A percentile compares a stretch with the other conserved stretches of the same genome.
These are phyloP conservation scores for Sinelater perroti DNA, from an alignment of 2,888 invertebrate species.

Conservation along the genomic window DNA sequence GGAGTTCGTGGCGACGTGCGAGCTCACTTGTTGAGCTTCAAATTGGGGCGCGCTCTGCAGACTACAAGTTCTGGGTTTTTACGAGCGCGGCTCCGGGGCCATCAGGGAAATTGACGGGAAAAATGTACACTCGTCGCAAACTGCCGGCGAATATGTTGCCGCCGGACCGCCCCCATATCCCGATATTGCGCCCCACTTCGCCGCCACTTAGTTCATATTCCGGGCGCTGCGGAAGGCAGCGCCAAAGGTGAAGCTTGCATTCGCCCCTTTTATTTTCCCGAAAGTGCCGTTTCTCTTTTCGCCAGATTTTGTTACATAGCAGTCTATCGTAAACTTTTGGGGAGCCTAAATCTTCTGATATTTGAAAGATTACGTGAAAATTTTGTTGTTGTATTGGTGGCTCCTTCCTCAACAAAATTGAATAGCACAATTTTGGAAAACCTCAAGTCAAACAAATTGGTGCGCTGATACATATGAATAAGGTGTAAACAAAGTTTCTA, in stretches of 20 bases:
- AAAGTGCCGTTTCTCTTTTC: no score
- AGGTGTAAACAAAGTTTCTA: no score
- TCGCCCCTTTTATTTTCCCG: background rate
- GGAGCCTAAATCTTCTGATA: background rate
- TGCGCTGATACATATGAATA: no score
- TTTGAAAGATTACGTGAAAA: no score
- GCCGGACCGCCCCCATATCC: conserved; percentile 25
- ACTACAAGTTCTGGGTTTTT: conserved; percentile 41
- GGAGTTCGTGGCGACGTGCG: conserved; percentile 5
- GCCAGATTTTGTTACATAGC: no score
- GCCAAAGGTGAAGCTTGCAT: no score
- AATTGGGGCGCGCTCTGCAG: conserved; percentile 17
- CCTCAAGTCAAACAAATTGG: no score
- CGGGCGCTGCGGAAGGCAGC: conserved; percentile 11
- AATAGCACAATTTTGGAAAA: background rate
- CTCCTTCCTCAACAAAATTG: conserved; percentile 5
- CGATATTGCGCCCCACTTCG: conserved; percentile 20
- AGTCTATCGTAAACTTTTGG: background rate
- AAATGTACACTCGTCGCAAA: conserved; percentile 48
- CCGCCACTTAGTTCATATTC: conserved; percentile 20
- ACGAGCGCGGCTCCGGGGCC: conserved; percentile 42
- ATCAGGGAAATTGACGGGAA: conserved; percentile 48
- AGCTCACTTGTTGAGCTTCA: conserved; percentile 7
- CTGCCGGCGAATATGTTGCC: conserved; percentile 38
- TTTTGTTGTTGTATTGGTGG: background rate